Conservation (phyloP, 2,113 vertebrate species). For the Lontra canadensis region DNA sequence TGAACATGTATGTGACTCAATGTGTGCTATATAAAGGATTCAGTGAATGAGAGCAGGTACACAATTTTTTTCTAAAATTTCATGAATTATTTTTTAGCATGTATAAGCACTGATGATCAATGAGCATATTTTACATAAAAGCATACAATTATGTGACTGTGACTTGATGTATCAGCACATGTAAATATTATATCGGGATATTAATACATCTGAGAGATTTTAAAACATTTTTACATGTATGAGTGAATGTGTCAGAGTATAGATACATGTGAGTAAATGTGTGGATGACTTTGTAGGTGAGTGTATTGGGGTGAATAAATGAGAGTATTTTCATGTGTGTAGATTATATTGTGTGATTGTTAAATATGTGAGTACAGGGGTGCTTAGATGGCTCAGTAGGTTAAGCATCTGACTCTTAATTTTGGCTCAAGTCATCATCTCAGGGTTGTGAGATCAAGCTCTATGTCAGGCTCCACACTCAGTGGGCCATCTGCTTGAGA, state of each 20-base stretch:
- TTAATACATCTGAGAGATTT: background rate
- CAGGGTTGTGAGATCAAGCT: background rate
- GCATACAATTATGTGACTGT: background rate
- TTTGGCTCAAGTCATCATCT: background rate
- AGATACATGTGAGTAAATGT: background rate
- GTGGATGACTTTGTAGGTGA: background rate
- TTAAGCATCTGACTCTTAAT: background rate
- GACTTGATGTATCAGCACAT: background rate
- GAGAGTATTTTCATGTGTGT: background rate
- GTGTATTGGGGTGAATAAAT: background rate
- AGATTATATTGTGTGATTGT: background rate
- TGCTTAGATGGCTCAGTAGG: background rate
- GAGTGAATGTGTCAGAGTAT: background rate
- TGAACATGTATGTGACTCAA: background rate
- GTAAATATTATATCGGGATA: background rate
- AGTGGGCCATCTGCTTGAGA: background rate
- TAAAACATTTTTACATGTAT: background rate
- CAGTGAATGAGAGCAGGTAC: background rate
- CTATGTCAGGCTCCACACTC: background rate
- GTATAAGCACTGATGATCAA: background rate
- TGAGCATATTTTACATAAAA: background rate
- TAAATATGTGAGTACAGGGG: background rate
- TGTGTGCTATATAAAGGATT: background rate
- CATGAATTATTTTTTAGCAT: background rate
- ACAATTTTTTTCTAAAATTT: background rate